Conservation (phyloP, 1,140 invertebrate genomes). For the Eupeodes corollae region DNA sequence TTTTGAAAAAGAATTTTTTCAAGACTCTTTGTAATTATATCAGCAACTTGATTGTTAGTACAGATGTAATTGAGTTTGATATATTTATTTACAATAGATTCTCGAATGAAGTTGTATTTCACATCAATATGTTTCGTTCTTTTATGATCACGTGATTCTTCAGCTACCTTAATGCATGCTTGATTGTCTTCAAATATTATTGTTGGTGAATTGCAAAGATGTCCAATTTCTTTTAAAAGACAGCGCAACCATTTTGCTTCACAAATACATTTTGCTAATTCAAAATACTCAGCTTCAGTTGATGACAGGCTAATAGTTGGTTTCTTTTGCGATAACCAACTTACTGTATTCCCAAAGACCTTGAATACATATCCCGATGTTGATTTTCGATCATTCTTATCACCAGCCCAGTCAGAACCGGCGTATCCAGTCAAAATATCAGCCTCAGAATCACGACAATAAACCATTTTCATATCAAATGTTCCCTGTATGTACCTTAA, state of each 20-base stretch:
- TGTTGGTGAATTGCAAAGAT: conserved; percentile 4
- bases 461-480: too few species aligned
- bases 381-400: conserved; percentile 29
- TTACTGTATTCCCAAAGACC: conserved; percentile 17
- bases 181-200: conserved; percentile 22
- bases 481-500: too few species aligned
- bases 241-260: conserved; percentile 18
- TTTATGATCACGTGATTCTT: conserved; percentile 22
- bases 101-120: conserved; percentile 15
- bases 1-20: neutral
- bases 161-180: conserved; percentile 24
- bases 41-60: conserved; percentile 9
- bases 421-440: conserved; percentile 28
- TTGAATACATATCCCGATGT: conserved; percentile 31
- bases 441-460: too few species aligned
- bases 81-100: conserved; percentile 2
- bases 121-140: conserved; percentile 22
- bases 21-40: conserved; percentile 9
- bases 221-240: conserved; percentile 18
- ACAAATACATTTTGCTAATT: conserved; percentile 16
- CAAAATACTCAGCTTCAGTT: conserved; percentile 32
- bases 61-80: conserved; percentile 6
- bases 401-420: conserved; percentile 36
- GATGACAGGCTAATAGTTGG: conserved; percentile 24
- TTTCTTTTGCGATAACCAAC: conserved; percentile 28